These are phyloP conservation scores for Sapajus apella DNA, from an alignment of 2,113 vertebrate genomes.

Conservation along the genomic window DNA sequence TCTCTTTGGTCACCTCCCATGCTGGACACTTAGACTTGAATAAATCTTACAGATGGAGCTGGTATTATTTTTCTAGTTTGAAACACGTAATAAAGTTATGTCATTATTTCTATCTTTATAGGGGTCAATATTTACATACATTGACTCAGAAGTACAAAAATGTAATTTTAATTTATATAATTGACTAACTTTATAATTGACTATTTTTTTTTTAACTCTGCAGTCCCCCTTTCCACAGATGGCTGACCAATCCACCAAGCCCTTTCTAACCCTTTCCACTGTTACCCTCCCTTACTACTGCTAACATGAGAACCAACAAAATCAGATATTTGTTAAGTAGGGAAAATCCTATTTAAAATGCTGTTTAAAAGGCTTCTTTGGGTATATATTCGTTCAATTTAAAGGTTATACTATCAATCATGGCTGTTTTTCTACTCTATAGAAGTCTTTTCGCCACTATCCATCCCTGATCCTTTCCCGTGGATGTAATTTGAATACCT, in stretches of 20 bases:
- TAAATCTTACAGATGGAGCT: background rate
- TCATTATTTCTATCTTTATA: constrained; percentile 25
- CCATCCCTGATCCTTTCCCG: background rate
- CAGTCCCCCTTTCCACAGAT: background rate
- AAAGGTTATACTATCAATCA: background rate
- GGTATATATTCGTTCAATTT: background rate
- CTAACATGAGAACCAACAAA: background rate
- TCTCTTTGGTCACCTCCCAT: background rate
- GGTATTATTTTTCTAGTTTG: constrained; percentile 16
- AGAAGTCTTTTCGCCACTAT: background rate
- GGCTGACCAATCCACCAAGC: background rate
- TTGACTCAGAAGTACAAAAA: background rate
- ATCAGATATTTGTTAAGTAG: background rate
- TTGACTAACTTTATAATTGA: background rate
- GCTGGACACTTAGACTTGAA: background rate
- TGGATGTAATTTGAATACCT: background rate
- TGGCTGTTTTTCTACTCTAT: background rate
- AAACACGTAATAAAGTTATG: constrained; percentile 4
- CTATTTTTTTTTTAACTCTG: background rate
- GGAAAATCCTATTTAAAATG: background rate
- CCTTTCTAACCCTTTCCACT: background rate
- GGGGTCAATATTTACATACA: background rate
- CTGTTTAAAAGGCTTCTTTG: background rate
- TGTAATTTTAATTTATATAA: constrained; percentile 29
- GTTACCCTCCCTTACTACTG: background rate